Base-by-base conservation (phyloP, 2,113 vertebrate genomes). In the Aphyosemion australe region DNA sequence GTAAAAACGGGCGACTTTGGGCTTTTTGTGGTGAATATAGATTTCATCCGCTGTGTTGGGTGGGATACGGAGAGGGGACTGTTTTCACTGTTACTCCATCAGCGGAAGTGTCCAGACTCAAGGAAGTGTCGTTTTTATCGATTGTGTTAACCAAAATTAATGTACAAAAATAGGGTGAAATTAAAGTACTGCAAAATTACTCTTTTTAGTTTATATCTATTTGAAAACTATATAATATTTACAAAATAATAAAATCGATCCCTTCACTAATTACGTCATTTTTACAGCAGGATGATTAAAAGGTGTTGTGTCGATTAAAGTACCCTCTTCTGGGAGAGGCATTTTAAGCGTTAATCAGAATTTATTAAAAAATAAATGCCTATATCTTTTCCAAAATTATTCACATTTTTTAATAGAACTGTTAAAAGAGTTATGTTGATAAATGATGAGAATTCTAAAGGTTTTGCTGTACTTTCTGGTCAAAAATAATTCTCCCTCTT, bases 191-290 rank as follows among this genome's bases (percentile, higher is more conserved):
- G 6, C 0, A 6, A 34, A 12, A 8, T 18, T n/a, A 37, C 7
- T 14, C 19, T 26, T 5, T 53, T 2, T 41, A 2, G 8, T 41
- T 12, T 5, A 32, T 0, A 0, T 8, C 7, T 18, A 9, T 0
- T 16, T 15, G 1, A 54, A 51, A 12, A 45, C 8, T 42, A 20
- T 16, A 18, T 3, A 43, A 15, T 50, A 4, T 50, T 13, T 48
- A 49, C 1, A 39, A 61, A 57, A 62, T 52, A 53, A 50, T 19
- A 37, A 43, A 10, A 32, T 14, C 45, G 73, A 68, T 46, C 48
- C 26, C 85, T 87, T 88, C 87, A 89, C 87, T 58, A 6, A 3
- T 85, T 65, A 91, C 85, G 82, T 89, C 62, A 87, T 75, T 69
- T 72, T 76, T 61, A 79, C 31, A 85, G 82, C 84, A 87, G 69